Percentiles rank a stretch among this genome's conserved stretches.
Conservation (phyloP, 2,113 vertebrate species). For the Odontophorus gujanensis region DNA sequence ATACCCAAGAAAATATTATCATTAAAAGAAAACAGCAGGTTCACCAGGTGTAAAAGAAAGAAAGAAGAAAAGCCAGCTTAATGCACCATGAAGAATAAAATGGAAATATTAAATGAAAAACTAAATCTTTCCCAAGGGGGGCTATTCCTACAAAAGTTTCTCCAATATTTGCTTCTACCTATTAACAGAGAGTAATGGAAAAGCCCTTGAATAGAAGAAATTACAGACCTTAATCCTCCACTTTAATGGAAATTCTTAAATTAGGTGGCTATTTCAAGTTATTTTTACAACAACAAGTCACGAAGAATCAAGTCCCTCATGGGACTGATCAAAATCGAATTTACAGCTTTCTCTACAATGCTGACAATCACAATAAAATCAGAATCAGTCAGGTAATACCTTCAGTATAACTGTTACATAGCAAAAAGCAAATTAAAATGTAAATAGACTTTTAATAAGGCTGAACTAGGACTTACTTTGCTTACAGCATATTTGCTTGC, state of each 20-base stretch:
- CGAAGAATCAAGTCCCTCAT: constrained; percentile 21
- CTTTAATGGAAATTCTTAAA: constrained; percentile 29
- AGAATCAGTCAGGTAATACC: constrained; percentile 75
- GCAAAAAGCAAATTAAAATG: constrained; percentile 75
- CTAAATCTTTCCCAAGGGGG: not conserved
- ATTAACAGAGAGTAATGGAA: constrained; percentile 23
- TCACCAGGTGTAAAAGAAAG: constrained; percentile 11
- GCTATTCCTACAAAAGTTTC: not conserved
- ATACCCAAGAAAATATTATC: constrained; percentile 38
- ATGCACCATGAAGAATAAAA: constrained; percentile 38
- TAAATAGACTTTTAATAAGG: constrained; percentile 71
- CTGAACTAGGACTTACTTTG: constrained; percentile 54
- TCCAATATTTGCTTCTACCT: constrained; percentile 28
- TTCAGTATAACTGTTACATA: constrained; percentile 67
- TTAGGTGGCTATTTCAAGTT: constrained; percentile 1
- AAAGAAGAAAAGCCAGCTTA: not conserved
- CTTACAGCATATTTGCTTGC: not conserved
- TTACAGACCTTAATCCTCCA: not conserved
- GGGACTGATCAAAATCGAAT: constrained; percentile 68
- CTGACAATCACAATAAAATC: constrained; percentile 74
- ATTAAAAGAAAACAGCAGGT: constrained; percentile 56
- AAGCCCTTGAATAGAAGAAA: not conserved
- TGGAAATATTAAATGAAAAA: constrained; percentile 40
- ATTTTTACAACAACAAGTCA: constrained; percentile 43
- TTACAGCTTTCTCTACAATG: constrained; percentile 48